Percentiles rank a stretch among this genome's conserved stretches.
phyloP scores from a whole-genome alignment of 2,113 vertebrate species.

The Rhea americana region DNA sequence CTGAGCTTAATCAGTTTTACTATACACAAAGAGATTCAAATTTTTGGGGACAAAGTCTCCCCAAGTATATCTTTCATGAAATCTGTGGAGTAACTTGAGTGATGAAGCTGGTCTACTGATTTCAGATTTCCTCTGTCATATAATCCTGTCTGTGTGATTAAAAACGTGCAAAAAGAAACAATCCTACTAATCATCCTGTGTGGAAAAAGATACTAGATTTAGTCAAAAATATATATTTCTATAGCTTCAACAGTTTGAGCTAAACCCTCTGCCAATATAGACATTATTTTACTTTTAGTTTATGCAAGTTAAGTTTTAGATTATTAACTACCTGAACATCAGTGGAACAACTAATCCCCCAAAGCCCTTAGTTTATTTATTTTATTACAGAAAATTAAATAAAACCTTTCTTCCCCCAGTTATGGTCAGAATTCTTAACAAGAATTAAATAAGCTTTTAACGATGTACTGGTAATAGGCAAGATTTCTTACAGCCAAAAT shows the following conservation, averaged over 20 bases:
- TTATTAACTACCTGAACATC: not conserved
- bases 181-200: not conserved
- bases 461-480: not conserved
- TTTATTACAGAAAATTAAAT: not conserved
- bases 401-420: not conserved
- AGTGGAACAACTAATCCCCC: not conserved
- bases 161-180: slow-evolving; percentile 14
- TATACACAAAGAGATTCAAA: slow-evolving; percentile 30
- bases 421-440: not conserved
- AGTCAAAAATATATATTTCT: not conserved
- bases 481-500: not conserved
- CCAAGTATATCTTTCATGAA: not conserved
- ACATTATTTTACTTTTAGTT: not conserved
- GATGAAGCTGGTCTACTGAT: slow-evolving; percentile 8
- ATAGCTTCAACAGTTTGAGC: not conserved
- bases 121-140: slow-evolving; percentile 5
- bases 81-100: not conserved
- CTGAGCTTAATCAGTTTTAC: slow-evolving; percentile 50
- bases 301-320: not conserved
- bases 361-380: not conserved
- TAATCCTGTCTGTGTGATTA: not conserved
- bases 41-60: slow-evolving; percentile 53
- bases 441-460: not conserved
- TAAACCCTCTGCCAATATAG: not conserved
- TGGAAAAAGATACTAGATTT: not conserved